phyloP scores from a whole-genome alignment of 1,140 invertebrate genomes.

The Copidosoma floridanum region DNA sequence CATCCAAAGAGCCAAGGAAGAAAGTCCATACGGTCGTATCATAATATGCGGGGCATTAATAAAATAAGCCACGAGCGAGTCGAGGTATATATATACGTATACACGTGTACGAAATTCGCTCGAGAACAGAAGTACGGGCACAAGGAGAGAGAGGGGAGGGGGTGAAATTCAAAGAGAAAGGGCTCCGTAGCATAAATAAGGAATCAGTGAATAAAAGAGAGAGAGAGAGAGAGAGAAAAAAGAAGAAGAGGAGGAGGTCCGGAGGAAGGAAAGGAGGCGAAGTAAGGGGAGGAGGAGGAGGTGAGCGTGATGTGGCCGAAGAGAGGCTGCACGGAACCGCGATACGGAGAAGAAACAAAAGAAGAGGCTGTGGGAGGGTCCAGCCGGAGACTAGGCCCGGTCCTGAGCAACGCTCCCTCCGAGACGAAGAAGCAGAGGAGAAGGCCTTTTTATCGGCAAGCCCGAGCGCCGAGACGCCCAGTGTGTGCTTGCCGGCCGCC shows the following conservation, averaged over 20 bases:
- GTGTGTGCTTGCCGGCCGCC: constrained; percentile 3
- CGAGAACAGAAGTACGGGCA: constrained; percentile 8
- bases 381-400: neutral
- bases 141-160: neutral
- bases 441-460: too few relatives aligned
- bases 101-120: too few relatives aligned
- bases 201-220: constrained; percentile 6
- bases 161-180: neutral
- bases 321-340: neutral
- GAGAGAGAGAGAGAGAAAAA: constrained; percentile 1
- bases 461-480: neutral
- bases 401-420: neutral
- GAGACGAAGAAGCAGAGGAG: neutral
- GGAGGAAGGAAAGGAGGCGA: neutral
- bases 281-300: constrained; percentile 6
- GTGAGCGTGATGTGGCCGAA: constrained; percentile 8
- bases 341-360: neutral
- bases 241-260: neutral
- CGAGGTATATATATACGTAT: too few relatives aligned
- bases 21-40: too few relatives aligned
- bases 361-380: constrained; percentile 1
- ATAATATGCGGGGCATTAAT: too few relatives aligned
- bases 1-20: too few relatives aligned
- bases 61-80: too few relatives aligned
- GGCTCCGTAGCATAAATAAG: constrained; percentile 24